Evolutionary conservation across 2,113 vertebrate species (phyloP), one percentile per base, ranked within the genome.

Genomic region (Motacilla alba): DNA sequence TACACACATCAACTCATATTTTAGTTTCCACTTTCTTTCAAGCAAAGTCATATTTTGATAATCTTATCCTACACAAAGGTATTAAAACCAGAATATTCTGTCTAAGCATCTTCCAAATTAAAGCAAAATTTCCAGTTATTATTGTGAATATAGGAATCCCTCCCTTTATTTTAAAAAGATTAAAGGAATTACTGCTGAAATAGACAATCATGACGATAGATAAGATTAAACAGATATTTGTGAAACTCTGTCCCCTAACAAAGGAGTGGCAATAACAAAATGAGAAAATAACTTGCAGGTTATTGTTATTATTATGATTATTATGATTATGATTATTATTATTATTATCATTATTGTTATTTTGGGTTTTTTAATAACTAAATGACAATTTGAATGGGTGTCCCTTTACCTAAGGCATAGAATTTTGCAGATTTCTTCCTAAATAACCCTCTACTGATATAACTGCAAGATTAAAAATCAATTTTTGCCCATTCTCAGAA

Each of bases 401-500:
- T 30, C 14, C 7, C n/a, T 83, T 70, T 93, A 76, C 39, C 15
- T 23, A 17, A 92, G 56, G 52, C 44, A 83, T 3, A 39, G 22
- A 63, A 79, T 95, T 94, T 72, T 63, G 86, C 27, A 50, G 24
- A 64, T 69, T 83, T 87, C 55, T 89, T 90, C 88, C 44, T 70
- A 67, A 84, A 92, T 87, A 92, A 74, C 13, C 58, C 28, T 82
- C 43, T 53, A 33, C 37, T 56, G 66, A 68, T 83, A 89, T 63
- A 93, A 77, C 76, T 83, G 24, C 59, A 46, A 80, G 28, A 87
- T 93, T 93, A 74, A 88, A 83, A 94, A 86, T 72, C 35, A 75
- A 58, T 93, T 93, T 88, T 76, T 62, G 39, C 8, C 14, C 30
- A 67, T 13, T 28, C 19, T 90, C 58, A 47, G 60, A 59, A 89